These are phyloP conservation scores for Synodontis membranacea DNA, from an alignment of 2,113 vertebrate genomes.

Conservation along the genomic window DNA sequence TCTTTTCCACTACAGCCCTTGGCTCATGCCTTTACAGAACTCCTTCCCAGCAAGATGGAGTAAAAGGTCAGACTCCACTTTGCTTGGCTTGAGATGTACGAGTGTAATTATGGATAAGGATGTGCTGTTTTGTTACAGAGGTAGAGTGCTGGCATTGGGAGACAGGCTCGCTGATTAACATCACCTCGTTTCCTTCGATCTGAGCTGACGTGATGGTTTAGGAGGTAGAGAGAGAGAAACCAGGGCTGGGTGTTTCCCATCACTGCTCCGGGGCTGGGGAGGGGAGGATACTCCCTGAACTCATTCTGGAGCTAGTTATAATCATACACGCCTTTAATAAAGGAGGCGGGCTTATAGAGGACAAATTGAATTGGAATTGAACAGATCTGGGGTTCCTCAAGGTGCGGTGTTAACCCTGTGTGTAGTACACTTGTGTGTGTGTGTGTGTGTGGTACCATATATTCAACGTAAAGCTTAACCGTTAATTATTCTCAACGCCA, in stretches of 20 bases:
- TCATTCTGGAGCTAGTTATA: background rate
- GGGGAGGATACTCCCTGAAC: background rate
- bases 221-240: slow-evolving; percentile 1
- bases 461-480: background rate
- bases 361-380: background rate
- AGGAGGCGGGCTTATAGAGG: background rate
- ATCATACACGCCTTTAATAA: no score
- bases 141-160: slow-evolving; percentile 52
- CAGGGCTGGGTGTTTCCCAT: background rate
- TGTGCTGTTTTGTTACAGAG: slow-evolving; percentile 65
- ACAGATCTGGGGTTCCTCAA: background rate
- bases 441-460: background rate
- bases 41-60: background rate
- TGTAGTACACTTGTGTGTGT: background rate
- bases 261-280: background rate
- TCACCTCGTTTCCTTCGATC: slow-evolving; percentile 33
- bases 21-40: background rate
- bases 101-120: slow-evolving; percentile 64
- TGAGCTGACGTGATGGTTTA: background rate
- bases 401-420: no score
- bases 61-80: background rate
- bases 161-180: slow-evolving; percentile 61
- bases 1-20: background rate
- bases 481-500: background rate
- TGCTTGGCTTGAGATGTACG: slow-evolving; percentile 59